phyloP scores from a whole-genome alignment of 2,888 invertebrate genomes.

The Drosophila macrospina region DNA sequence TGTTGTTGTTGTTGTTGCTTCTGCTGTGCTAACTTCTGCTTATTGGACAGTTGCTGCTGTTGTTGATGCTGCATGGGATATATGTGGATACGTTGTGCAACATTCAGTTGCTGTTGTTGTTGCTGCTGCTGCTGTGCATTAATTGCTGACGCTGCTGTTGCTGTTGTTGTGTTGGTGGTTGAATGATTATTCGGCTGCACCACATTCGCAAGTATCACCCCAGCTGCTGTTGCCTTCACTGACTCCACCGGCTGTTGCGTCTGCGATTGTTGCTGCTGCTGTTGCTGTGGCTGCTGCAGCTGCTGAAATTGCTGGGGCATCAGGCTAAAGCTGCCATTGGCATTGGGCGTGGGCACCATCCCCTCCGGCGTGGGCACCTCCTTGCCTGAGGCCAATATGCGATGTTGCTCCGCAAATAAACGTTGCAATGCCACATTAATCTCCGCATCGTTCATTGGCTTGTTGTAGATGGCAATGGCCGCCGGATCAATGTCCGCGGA shows the following conservation, averaged over 20 bases:
- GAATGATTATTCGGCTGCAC: slow-evolving; percentile 85
- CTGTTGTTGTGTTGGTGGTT: slow-evolving; percentile 59
- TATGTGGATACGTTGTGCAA: slow-evolving; percentile 82
- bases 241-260: slow-evolving; percentile 55
- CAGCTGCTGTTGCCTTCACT: slow-evolving; percentile 31
- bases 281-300: slow-evolving; percentile 50
- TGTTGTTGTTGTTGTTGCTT: slow-evolving; percentile 63
- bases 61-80: slow-evolving; percentile 84
- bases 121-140: slow-evolving; percentile 82
- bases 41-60: slow-evolving; percentile 46
- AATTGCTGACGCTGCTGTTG: slow-evolving; percentile 68
- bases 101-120: slow-evolving; percentile 56
- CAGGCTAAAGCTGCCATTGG: slow-evolving; percentile 73
- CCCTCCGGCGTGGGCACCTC: slow-evolving; percentile 87
- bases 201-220: slow-evolving; percentile 82
- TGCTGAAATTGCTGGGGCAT: slow-evolving; percentile 71
- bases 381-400: slow-evolving; percentile 90
- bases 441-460: slow-evolving; percentile 86
- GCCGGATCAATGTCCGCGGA: slow-evolving; percentile 84
- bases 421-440: slow-evolving; percentile 87
- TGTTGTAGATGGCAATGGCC: slow-evolving; percentile 83
- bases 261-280: slow-evolving; percentile 48
- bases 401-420: slow-evolving; percentile 89
- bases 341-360: slow-evolving; percentile 84
- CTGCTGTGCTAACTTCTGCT: slow-evolving; percentile 66